Base-by-base conservation (phyloP, 1,140 invertebrate genomes). In the Tetraneura akinire region DNA sequence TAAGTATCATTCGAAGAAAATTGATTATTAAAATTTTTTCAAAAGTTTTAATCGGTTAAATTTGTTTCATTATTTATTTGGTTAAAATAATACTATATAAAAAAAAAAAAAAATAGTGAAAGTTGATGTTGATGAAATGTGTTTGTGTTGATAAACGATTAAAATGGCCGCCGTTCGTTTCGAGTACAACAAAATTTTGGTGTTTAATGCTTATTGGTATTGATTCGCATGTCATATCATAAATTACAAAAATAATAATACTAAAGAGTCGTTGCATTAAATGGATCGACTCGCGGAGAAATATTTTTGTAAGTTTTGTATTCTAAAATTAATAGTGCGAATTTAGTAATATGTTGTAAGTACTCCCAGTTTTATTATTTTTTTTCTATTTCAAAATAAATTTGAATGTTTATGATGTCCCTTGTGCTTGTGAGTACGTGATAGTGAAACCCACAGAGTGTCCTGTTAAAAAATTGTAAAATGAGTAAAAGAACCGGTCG, bases 141-240 rank as follows among this genome's bases (percentile, higher is more conserved):
- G 74, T 78, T 78, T 78, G 74, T 78, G 74, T 78, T 78, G 74
- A 78, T 78, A 78, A 78, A 78, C 74, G 55, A 78, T 78, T 78
- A 78, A 78, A 78, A 78, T 78, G 74, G 74, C 74, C 74, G 74
- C 74, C 74, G 74, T 78, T 78, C 74, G 16, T 78, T 62, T 60
- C 37, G 74, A 78, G 74, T 78, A 60, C 51, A 78, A 78, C 74
- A 78, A 45, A 60, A 60, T 62, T 78, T 78, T 62, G 29, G 29
- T 78, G 53, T 32, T 78, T 60, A 37, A 37, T 37, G 32, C 32
- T 37, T 37, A 37, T 37, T 37, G 32, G 3, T 37, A 78, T 60
- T 78, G 55, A 78, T 78, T 57, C 13, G 32, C 13, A 62, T 55
- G 10, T 37, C 32, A 8, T 8, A 8, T 37, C 8, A 37, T 14